phyloP scores from a whole-genome alignment of 2,113 vertebrate genomes.

The Capreolus pygargus region DNA sequence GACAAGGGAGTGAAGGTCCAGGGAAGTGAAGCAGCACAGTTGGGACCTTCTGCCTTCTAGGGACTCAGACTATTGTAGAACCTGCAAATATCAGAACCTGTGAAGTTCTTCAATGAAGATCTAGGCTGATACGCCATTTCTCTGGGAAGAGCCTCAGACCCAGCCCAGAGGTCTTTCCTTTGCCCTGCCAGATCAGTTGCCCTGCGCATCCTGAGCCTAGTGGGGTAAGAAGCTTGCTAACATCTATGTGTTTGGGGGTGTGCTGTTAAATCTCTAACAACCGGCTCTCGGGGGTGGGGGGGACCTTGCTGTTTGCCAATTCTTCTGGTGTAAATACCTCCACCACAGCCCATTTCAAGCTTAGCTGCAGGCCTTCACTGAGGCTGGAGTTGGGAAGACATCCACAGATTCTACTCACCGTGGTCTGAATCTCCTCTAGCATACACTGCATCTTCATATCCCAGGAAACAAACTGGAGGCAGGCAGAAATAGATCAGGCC shows the following conservation, averaged over 20 bases:
- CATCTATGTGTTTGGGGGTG: fast-evolving
- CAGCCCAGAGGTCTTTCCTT: background rate
- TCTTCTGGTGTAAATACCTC: background rate
- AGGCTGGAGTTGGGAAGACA: background rate
- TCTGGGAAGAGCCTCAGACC: background rate
- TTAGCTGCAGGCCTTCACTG: background rate
- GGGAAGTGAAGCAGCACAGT: background rate
- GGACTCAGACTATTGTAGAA: background rate
- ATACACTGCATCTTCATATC: background rate
- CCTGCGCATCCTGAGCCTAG: background rate
- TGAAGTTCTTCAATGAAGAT: background rate
- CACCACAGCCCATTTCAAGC: background rate
- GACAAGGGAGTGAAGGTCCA: background rate
- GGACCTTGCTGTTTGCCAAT: background rate
- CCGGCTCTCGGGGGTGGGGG: background rate
- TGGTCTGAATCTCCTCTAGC: background rate
- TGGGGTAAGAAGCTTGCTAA: fast-evolving
- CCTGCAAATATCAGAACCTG: background rate
- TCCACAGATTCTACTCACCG: fast-evolving
- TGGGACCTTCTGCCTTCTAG: background rate
- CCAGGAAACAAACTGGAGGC: background rate
- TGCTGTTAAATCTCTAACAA: too few relatives aligned
- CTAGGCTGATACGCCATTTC: fast-evolving
- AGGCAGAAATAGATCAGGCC: background rate
- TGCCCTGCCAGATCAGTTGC: background rate